phyloP scores from a whole-genome alignment of 2,797 vertebrate genomes.

The Oryzias sinensis region DNA sequence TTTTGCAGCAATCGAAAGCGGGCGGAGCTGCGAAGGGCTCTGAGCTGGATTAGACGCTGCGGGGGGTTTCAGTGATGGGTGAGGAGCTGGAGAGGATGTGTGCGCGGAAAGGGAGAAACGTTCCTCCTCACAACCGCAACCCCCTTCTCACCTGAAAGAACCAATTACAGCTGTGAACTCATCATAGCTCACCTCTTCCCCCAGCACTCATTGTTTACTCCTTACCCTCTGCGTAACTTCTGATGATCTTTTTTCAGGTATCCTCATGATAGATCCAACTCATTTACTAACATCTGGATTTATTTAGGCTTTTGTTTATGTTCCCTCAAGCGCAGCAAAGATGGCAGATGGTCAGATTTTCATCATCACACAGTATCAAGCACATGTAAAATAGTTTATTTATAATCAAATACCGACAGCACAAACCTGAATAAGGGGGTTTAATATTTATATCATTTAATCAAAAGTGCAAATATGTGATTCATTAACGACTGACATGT shows the following conservation, averaged over 20 bases:
- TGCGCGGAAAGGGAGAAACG: constrained; percentile 17
- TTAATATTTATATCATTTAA: constrained; percentile 8
- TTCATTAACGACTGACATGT: neutral
- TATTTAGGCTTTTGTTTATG: constrained; percentile 24
- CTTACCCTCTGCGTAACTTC: constrained; percentile 12
- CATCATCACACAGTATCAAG: constrained; percentile 31
- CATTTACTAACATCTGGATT: constrained; percentile 43
- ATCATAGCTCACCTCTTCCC: constrained; percentile 35
- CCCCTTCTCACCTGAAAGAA: constrained; percentile 42
- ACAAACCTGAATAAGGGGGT: constrained; percentile 11
- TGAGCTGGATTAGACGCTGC: constrained; percentile 78
- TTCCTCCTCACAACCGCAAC: constrained; percentile 47
- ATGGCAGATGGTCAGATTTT: constrained; percentile 28
- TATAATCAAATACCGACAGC: constrained; percentile 19
- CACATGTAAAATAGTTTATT: constrained; percentile 14
- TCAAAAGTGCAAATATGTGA: too few relatives aligned
- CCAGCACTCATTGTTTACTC: constrained; percentile 24
- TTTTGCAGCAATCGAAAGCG: constrained; percentile 70
- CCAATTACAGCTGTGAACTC: constrained; percentile 54
- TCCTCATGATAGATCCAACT: constrained; percentile 26
- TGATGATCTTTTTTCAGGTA: constrained; percentile 7
- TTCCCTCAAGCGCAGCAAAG: neutral
- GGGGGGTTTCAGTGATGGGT: constrained; percentile 66
- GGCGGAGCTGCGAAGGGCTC: constrained; percentile 66
- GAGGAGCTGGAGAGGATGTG: constrained; percentile 27